Base-by-base conservation (phyloP, 2,797 vertebrate genomes). In the Myotis pilosus region DNA sequence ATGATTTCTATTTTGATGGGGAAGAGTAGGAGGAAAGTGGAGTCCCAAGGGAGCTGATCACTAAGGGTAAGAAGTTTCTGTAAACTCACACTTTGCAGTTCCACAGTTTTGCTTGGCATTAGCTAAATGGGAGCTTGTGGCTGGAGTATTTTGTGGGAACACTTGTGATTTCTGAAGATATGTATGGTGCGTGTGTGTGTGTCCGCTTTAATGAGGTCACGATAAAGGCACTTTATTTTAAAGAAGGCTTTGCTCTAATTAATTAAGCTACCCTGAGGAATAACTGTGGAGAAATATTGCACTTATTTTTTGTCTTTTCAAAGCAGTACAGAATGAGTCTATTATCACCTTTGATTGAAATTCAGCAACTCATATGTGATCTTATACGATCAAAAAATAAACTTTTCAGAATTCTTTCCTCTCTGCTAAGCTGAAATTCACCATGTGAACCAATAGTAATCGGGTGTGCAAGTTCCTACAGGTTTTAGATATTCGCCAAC, bases 251-350 rank as follows among this genome's bases (percentile, higher is more conserved):
- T 79, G n/a, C 81, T 94, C 12, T 33, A 41, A 79, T 19, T 95
- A 57, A 85, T 22, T 66, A 60, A 75, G 38, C 33, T 76, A n/a
- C 22, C 22, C 33, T 47, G 22, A 78, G 68, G 22, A 75, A 85
- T 64, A 60, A 47, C n/a, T 68, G 16, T 74, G 49, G 60, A 64
- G 72, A 81, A 89, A 76, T 84, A 62, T 0, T 64, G 41, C 44
- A 79, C 41, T 91, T 64, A 3, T 89, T 92, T 68, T 85, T 76
- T 76, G 15, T 49, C 41, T 23, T 92, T 95, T 71, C 41, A 41
- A 78, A 93, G 16, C 74, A 76, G 25, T 74, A 10, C 41, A 51
- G 28, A 91, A 55, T 17, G 51, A 51, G 16, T 71, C 90, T 64
- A 62, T 41, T 91, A 89, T 16, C 69, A 72, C 8, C 57, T 86